Base-by-base conservation (phyloP, 2,888 invertebrate genomes). In the Osmoderma eremita region DNA sequence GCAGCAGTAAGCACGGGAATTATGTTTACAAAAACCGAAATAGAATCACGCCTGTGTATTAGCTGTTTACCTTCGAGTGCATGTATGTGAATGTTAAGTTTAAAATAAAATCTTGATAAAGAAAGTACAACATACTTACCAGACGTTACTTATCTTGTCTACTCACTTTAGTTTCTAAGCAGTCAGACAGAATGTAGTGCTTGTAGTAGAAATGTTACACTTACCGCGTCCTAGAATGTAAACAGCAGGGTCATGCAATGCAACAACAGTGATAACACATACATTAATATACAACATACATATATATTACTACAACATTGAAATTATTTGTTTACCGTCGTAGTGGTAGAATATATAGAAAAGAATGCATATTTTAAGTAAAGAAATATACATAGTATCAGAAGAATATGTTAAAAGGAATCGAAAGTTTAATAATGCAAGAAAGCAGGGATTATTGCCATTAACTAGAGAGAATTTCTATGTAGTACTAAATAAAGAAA, bases 171-270 rank as follows among this genome's bases (percentile, higher is more conserved):
- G 18, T 68, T 69, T 70, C 63, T 66, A 71, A 70, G 69, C 68
- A 63, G 63, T 51, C 49, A 51, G 30, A 67, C 36, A 61, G 67
- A 18, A 30, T 63, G 50, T 65, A 39, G 67, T 67, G 53, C 20
- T 24, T 54, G 48, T 54, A 69, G 63, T 58, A 66, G 66, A 64
- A 38, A 66, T 50, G 67, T 65, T 78, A 77, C 81, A 83, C 83
- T 83, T 83, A 83, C 83, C 83, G 82, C 82, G 75, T 83, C 83
- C 83, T 83, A 83, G 75, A 83, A 83, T 79, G 78, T 78, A 80
- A 82, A 81, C 79, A 79, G 78, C 77, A 81, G 75, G 77, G 75
- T 79, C 81, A 81, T 80, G 81, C 81, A 80, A 74, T 74, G 73
- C 76, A 73, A 76, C 76, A 75, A 77, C 77, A 76, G n/a, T 63